Percentiles rank a stretch among this genome's conserved stretches.
Conservation (phyloP, 1,140 invertebrate species). For the Planococcus citri region DNA sequence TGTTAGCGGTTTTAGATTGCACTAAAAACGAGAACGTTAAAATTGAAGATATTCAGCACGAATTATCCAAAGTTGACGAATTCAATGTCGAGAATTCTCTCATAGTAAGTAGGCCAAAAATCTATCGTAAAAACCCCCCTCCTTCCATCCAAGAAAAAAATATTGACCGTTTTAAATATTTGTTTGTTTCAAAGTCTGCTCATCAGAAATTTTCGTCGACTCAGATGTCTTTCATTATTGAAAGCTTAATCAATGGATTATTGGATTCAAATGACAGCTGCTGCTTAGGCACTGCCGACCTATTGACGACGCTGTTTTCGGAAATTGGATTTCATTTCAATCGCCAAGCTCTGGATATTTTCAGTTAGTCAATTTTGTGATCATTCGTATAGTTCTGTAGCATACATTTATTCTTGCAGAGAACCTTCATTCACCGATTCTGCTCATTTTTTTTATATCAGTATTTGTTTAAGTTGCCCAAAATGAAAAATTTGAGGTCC, state of each 20-base stretch:
- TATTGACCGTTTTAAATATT: not conserved
- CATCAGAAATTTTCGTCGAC: not conserved
- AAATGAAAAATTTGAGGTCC: too few relatives aligned
- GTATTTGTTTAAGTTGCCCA: too few relatives aligned
- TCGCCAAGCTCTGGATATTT: constrained; percentile 12
- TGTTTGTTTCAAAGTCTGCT: not conserved
- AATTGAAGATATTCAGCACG: not conserved
- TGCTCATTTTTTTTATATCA: too few relatives aligned
- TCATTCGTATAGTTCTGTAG: too few relatives aligned
- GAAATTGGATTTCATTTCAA: not conserved
- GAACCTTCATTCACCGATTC: too few relatives aligned
- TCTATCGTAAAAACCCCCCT: not conserved
- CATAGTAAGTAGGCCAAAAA: not conserved
- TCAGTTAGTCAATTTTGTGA: too few relatives aligned
- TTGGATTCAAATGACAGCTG: not conserved
- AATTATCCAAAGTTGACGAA: not conserved
- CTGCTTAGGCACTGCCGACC: not conserved
- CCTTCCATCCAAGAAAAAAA: too few relatives aligned
- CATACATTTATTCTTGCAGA: too few relatives aligned
- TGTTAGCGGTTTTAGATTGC: not conserved
- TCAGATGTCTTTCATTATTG: not conserved
- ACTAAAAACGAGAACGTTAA: not conserved
- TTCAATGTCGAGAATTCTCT: not conserved
- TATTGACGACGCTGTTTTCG: not conserved
- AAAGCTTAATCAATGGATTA: not conserved